A percentile compares a stretch with the other conserved stretches of the same genome.
Conservation (phyloP, 2,113 vertebrate genomes). For the Pterocles orientalis region DNA sequence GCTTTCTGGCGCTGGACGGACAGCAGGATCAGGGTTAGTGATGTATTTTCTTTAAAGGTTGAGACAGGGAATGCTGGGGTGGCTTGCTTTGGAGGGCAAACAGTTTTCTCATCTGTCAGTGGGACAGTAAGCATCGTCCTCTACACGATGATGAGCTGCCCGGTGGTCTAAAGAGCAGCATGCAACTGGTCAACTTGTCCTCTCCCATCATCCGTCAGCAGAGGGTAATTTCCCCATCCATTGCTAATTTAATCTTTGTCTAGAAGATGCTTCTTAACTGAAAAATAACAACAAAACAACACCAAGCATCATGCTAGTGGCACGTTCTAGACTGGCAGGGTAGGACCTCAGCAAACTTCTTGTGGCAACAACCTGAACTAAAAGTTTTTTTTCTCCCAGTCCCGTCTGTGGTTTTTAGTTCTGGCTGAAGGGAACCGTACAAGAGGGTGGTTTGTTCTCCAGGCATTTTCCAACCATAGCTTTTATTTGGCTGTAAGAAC, state of each 20-base stretch:
- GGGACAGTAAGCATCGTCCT: not conserved
- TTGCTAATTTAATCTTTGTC: not conserved
- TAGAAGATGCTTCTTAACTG: not conserved
- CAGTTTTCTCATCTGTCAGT: not conserved
- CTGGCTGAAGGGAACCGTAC: not conserved
- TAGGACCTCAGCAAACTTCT: not conserved
- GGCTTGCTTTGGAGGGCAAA: not conserved
- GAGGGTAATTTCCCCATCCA: not conserved
- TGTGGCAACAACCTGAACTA: not conserved
- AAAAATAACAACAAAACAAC: not conserved
- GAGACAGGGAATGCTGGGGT: not conserved
- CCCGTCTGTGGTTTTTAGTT: not conserved
- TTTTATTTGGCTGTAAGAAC: not conserved
- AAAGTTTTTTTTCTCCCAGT: not conserved
- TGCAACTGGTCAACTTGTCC: not conserved
- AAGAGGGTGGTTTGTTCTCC: not conserved
- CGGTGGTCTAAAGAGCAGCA: not conserved
- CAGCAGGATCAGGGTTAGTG: not conserved
- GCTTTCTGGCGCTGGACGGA: not conserved
- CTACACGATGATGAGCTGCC: slow-evolving; percentile 19
- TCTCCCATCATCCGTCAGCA: not conserved
- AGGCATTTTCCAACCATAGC: not conserved
- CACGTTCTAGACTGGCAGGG: not conserved
- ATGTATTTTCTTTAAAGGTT: not conserved
- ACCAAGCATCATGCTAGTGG: fast-evolving